Base-by-base conservation (phyloP, 2,113 vertebrate genomes). In the Xerus inauris region DNA sequence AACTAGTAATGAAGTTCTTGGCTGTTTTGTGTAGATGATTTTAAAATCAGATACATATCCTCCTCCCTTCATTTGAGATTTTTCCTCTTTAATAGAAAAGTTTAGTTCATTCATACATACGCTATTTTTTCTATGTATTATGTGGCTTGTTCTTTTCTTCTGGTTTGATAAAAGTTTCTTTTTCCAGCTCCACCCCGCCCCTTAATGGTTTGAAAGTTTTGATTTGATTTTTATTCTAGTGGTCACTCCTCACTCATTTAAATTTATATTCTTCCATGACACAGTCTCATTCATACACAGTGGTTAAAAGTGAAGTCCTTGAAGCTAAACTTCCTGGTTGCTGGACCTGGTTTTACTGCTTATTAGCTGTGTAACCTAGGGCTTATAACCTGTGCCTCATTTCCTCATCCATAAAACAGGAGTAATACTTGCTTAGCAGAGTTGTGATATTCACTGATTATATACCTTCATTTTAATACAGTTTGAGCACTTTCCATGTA, bases 61-160 rank as follows among this genome's bases (percentile, higher is more conserved):
- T 22, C 22, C 26, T 49, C 54, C 54, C 54, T 28, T 57, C 30
- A 14, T 87, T 81, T 65, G 45, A 81, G 6, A 24, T 87, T 75
- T 87, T 47, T 59, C 20, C 38, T 77, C 20, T 77, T 87, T 65
- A 92, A 71, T 57, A 76, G 19, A 69, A 75, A 90, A 82, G 76
- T 77, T 77, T 77, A 94, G 65, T 17, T 83, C 3, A 16, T 77
- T 76, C 30, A 38, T 45, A 69, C 13, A 35, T 69, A 14, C 28
- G 69, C 73, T 82, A 28, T 71, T 82, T 73, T 91, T 92, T 75
- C 7, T 85, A 24, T 72, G 26, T 90, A 59, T 81, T 20, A 32
- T 90, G 47, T 73, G 90, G 73, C 80, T 51, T 87, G 19, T 85
- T 93, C 76, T 57, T 35, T 71, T 57, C 65, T 40, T 95, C 85